These are phyloP conservation scores for Oreotrochilus melanogaster DNA, from an alignment of 2,113 vertebrate genomes.

Conservation along the genomic window DNA sequence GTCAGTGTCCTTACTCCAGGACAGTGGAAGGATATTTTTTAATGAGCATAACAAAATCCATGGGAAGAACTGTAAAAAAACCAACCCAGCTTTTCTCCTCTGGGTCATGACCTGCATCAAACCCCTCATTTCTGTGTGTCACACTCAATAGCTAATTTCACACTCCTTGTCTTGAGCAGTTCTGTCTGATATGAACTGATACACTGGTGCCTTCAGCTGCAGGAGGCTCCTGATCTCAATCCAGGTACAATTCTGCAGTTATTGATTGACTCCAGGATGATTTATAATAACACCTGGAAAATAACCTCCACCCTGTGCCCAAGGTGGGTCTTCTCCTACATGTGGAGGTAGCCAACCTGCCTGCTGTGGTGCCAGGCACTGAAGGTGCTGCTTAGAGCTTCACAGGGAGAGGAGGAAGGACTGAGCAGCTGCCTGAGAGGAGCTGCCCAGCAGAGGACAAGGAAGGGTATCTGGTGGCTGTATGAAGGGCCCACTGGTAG, in stretches of 20 bases:
- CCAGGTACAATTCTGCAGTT: not conserved
- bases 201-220: not conserved
- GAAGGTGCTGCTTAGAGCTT: not conserved
- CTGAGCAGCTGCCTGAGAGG: not conserved
- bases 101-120: not conserved
- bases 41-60: not conserved
- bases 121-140: not conserved
- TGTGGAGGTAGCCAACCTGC: not conserved
- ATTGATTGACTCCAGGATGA: not conserved
- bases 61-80: not conserved
- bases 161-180: constrained; percentile 10
- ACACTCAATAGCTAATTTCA: constrained; percentile 63
- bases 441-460: not conserved
- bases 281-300: not conserved
- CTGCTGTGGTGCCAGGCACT: not conserved
- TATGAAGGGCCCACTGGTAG: not conserved
- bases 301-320: not conserved
- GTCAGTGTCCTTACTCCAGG: not conserved
- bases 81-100: not conserved
- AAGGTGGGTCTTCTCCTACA: not conserved
- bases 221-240: not conserved
- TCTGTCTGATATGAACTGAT: not conserved
- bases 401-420: not conserved
- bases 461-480: not conserved
- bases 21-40: not conserved